These are phyloP conservation scores for Drosophila ercepeae DNA, from an alignment of 1,140 invertebrate species.

Conservation along the genomic window DNA sequence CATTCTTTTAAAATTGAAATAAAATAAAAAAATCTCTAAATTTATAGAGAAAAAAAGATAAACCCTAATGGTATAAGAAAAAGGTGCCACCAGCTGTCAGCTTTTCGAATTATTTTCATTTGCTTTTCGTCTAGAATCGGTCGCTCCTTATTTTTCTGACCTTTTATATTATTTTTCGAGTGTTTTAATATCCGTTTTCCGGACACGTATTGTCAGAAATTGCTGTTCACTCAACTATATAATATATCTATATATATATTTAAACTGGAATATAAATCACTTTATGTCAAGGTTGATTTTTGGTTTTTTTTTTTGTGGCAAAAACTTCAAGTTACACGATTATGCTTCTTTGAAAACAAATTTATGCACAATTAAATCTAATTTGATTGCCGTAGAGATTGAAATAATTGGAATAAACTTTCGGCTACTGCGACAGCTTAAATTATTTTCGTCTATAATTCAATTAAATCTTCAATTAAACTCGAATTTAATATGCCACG, in stretches of 20 bases:
- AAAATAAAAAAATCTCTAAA: too few species aligned
- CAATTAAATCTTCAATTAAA: constrained; percentile 26
- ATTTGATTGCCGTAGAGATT: constrained; percentile 32
- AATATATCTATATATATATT: not conserved
- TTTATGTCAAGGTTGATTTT: not conserved
- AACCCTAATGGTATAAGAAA: not conserved
- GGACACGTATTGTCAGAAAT: constrained; percentile 49
- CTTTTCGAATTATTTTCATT: constrained; percentile 51
- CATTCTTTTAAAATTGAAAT: too few species aligned
- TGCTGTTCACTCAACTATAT: not conserved
- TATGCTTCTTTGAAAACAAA: constrained; percentile 54
- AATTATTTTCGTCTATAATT: constrained; percentile 6
- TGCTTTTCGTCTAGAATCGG: constrained; percentile 29
- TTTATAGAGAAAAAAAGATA: not conserved
- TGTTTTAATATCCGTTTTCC: constrained; percentile 74
- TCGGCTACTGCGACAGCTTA: not conserved
- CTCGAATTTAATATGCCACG: constrained; percentile 29
- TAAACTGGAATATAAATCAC: too few species aligned
- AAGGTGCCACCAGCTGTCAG: constrained; percentile 26
- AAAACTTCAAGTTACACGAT: not conserved
- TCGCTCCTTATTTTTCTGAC: constrained; percentile 3
- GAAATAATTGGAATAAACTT: not conserved
- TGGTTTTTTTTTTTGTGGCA: too few species aligned
- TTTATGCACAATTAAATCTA: constrained; percentile 72
- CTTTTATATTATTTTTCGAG: not conserved